These are phyloP conservation scores for Pseudomugil gertrudae DNA, from an alignment of 2,797 vertebrate genomes.

Conservation along the genomic window DNA sequence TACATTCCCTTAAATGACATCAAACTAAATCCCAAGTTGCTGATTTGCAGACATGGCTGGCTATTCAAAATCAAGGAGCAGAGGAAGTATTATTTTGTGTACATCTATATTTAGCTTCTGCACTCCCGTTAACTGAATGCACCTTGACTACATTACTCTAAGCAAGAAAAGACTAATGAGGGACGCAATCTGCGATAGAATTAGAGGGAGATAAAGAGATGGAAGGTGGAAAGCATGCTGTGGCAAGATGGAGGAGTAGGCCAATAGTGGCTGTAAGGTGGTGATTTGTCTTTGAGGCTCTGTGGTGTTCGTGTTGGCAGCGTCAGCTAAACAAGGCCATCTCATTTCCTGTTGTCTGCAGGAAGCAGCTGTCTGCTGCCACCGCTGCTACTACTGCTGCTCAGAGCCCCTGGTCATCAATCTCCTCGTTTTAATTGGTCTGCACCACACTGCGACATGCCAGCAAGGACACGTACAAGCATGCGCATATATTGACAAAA, in stretches of 20 bases:
- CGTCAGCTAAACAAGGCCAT: constrained; percentile 82
- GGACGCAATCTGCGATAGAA: constrained; percentile 37
- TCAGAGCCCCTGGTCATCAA: constrained; percentile 78
- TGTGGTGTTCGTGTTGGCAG: constrained; percentile 66
- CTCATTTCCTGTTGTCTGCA: constrained; percentile 86
- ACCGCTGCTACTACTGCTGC: constrained; percentile 63
- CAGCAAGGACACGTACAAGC: constrained; percentile 19
- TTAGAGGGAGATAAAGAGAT: constrained; percentile 57
- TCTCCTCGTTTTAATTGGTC: constrained; percentile 84
- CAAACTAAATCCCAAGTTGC: constrained; percentile 2
- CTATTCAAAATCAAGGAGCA: constrained; percentile 18
- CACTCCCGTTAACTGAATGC: constrained; percentile 15
- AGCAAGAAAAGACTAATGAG: constrained; percentile 52
- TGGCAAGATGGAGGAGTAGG: constrained; percentile 62
- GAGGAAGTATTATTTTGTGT: constrained; percentile 11
- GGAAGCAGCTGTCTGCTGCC: constrained; percentile 79
- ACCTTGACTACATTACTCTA: constrained; percentile 38
- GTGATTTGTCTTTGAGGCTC: constrained; percentile 82
- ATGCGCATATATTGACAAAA: constrained; percentile 36
- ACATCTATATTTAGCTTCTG: constrained; percentile 10
- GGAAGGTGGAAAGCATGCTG: constrained; percentile 37
- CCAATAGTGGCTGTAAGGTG: constrained; percentile 53
- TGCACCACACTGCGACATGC: constrained; percentile 66
- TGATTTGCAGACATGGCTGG: constrained; percentile 3
- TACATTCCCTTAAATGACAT: neutral